Evolutionary conservation across 2,113 vertebrate genomes (phyloP), one percentile per base, ranked within the genome.

Genomic region (Pseudolaguvia tuberculata): DNA sequence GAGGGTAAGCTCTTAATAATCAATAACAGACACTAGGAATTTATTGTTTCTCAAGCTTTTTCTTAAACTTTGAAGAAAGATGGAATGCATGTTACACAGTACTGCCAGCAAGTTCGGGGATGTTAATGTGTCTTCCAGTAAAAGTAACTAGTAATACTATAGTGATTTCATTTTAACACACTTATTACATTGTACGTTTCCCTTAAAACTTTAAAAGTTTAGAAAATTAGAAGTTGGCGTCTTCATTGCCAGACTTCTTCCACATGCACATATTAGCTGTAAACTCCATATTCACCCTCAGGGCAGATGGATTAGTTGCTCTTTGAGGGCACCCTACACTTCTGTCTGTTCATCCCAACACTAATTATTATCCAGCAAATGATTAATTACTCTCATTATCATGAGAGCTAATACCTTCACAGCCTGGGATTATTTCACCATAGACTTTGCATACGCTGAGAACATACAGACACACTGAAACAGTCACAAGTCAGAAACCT

Each of bases 1-100:
- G 90, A 94, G 97, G 93, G 97, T 99, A 91, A 95, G 89, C n/a
- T n/a, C n/a, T n/a, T 51, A n/a, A 35, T 52, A 8, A 13, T 12
- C n/a, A 7, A 35, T 42, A 8, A 29, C 21, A 2, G 62, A 66
- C 39, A 8, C 42, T 18, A 42, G 59, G 23, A 5, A 0, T 31
- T 11, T 35, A n/a, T n/a, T n/a, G n/a, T n/a, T n/a, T n/a, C n/a
- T n/a, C n/a, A n/a, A n/a, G n/a, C n/a, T n/a, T n/a, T n/a, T n/a
- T n/a, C n/a, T n/a, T n/a, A n/a, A n/a, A n/a, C n/a, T n/a, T n/a
- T n/a, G n/a, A n/a, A n/a, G n/a, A n/a, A n/a, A n/a, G n/a, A n/a
- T n/a, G n/a, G n/a, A n/a, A n/a, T 35, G 3, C 31, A 35, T 6
- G 31, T 35, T 35, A 35, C 31, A 35, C 31, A 35, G 31, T 3